Conservation (phyloP, 1,140 invertebrate species). For the Solenopsis invicta region DNA sequence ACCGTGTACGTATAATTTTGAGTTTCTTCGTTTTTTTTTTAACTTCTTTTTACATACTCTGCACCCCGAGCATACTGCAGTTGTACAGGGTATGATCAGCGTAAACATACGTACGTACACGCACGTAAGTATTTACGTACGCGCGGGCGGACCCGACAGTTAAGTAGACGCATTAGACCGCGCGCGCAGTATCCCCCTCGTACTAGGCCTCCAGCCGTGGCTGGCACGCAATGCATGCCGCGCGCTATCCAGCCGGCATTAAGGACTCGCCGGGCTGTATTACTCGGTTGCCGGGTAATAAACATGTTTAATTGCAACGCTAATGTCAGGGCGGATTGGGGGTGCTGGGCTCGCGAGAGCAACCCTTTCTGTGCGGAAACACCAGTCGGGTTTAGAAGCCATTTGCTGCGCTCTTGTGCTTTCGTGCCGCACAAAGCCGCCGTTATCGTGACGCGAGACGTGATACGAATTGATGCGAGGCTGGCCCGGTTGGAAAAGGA, state of each 20-base stretch:
- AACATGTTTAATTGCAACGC: slow-evolving; percentile 80
- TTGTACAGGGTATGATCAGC: neutral
- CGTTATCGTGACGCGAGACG: neutral
- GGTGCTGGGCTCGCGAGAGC: slow-evolving; percentile 5
- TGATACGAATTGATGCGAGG: neutral
- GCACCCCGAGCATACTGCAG: neutral
- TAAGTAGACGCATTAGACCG: slow-evolving; percentile 69
- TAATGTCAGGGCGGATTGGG: slow-evolving; percentile 66
- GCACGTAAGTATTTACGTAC: neutral
- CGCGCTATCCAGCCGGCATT: slow-evolving; percentile 74
- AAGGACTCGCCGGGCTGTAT: slow-evolving; percentile 76
- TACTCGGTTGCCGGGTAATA: slow-evolving; percentile 75
- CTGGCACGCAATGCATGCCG: slow-evolving; percentile 72
- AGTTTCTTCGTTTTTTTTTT: neutral
- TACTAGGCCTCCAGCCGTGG: slow-evolving; percentile 28
- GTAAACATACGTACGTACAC: neutral
- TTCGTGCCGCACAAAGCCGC: slow-evolving; percentile 51
- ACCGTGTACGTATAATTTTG: neutral
- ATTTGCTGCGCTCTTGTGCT: slow-evolving; percentile 51
- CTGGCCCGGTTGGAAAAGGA: slow-evolving; percentile 56
- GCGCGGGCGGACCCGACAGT: slow-evolving; percentile 32
- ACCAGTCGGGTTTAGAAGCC: slow-evolving; percentile 33
- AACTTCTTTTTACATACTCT: neutral
- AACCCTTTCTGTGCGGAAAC: slow-evolving; percentile 44
- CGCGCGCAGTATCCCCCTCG: slow-evolving; percentile 30